Base-by-base conservation (phyloP, 1,140 invertebrate genomes). In the Ladona fulva region DNA sequence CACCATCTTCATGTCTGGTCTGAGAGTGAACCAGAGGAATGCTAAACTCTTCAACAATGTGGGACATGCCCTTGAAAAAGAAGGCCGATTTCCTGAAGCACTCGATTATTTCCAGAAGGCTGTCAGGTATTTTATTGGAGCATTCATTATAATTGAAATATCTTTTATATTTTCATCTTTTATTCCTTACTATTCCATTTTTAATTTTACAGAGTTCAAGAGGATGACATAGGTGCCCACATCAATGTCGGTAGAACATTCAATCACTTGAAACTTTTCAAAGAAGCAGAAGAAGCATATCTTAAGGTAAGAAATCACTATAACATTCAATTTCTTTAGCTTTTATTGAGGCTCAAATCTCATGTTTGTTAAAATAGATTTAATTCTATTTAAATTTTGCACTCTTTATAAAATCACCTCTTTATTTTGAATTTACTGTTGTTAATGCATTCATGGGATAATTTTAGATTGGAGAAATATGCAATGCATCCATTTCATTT, bases 41-140 rank as follows among this genome's bases (percentile, higher is more conserved):
- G 97, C 96, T 1, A 98, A 98, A 86, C 87, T 98, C 1, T 98
- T 96, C 86, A 99, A 98, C 86, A 98, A 98, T 86, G 96, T 99
- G 0, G 97, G 97, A 0, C 96, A 98, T 85, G 95, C 96, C 0
- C 86, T 98, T 74, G 97, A 98, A 86, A 92, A 92, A 76, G 91
- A 95, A 81, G 91, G 92, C 0, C 89, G 90, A 25, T 97, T 92
- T 83, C 87, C 89, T 25, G 95, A 97, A 84, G 97, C 97, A 0
- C 86, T 99, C 25, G 88, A 91, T 78, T 98, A 96, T 85, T 98
- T 98, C 83, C 91, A 95, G 82, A 95, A 95, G 82, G 97, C 97
- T 12, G 95, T 96, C 19, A 86, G 85, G 89, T 90, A 82, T 79
- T 81, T n/a, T 25, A 29, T 73, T n/a, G 19, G 10, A 25, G 25